Conservation (phyloP, 2,113 vertebrate genomes). For the Lathamus discolor region DNA sequence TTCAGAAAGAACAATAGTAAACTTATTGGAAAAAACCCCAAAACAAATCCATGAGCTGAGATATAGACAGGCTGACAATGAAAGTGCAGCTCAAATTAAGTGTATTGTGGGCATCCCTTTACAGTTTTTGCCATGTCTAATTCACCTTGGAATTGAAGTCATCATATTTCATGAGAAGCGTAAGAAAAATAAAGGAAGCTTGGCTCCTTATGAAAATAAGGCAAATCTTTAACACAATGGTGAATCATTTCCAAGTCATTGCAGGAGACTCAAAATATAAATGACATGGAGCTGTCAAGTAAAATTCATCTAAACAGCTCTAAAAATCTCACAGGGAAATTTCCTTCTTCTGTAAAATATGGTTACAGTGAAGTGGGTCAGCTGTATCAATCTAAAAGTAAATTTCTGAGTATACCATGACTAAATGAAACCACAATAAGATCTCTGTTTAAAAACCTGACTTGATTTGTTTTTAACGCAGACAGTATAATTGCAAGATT, state of each 20-base stretch:
- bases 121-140: not conserved
- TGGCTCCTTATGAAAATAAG: not conserved
- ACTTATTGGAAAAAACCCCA: not conserved
- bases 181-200: not conserved
- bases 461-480: not conserved
- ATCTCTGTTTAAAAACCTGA: not conserved
- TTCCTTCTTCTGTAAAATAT: not conserved
- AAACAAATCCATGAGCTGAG: not conserved
- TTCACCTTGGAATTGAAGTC: not conserved
- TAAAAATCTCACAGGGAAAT: not conserved
- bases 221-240: not conserved
- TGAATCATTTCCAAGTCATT: not conserved
- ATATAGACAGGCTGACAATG: not conserved
- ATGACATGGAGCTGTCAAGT: not conserved
- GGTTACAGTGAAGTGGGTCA: not conserved
- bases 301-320: slow-evolving; percentile 13
- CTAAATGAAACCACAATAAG: not conserved
- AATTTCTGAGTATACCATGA: not conserved
- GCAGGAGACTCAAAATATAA: not conserved
- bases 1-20: not conserved
- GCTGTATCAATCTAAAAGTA: not conserved
- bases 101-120: not conserved
- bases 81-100: not conserved
- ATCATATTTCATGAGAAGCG: not conserved
- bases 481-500: not conserved